Conservation (phyloP, 2,888 invertebrate species). For the Agriopis leucophaearia region DNA sequence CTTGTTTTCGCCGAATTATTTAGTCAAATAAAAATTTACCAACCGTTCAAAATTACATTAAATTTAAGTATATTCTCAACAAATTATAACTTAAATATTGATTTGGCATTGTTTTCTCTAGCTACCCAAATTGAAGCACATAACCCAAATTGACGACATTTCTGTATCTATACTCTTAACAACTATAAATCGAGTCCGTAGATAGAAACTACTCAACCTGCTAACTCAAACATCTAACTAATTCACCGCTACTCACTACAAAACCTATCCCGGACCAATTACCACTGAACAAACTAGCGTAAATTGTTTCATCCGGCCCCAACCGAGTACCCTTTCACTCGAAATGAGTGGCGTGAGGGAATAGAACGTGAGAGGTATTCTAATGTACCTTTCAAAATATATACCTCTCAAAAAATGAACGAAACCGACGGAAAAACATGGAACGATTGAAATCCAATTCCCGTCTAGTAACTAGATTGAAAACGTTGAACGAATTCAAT, state of each 20-base stretch:
- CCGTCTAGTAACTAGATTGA: slow-evolving; percentile 22
- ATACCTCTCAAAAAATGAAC: slow-evolving; percentile 4
- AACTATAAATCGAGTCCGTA: not conserved
- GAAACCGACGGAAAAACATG: not conserved
- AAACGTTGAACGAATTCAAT: slow-evolving; percentile 15
- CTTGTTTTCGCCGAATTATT: too few relatives aligned
- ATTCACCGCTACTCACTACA: slow-evolving; percentile 33
- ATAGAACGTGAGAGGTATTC: slow-evolving; percentile 44
- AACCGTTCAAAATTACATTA: too few relatives aligned
- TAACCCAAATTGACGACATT: too few relatives aligned
- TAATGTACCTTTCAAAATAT: slow-evolving; percentile 34
- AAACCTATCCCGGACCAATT: slow-evolving; percentile 46
- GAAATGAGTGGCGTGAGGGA: slow-evolving; percentile 47
- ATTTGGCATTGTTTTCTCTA: too few relatives aligned
- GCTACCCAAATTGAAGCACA: too few relatives aligned
- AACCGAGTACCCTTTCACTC: slow-evolving; percentile 35
- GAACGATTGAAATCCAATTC: slow-evolving; percentile 12
- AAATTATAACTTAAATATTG: too few relatives aligned
- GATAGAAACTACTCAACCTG: slow-evolving; percentile 25
- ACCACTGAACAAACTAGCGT: slow-evolving; percentile 47
- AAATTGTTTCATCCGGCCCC: slow-evolving; percentile 50
- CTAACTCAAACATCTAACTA: slow-evolving; percentile 31
- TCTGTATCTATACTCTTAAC: not conserved
- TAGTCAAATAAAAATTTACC: too few relatives aligned
- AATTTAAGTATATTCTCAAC: too few relatives aligned